Conservation (phyloP, 2,797 vertebrate genomes). For the Oryzias sinensis region DNA sequence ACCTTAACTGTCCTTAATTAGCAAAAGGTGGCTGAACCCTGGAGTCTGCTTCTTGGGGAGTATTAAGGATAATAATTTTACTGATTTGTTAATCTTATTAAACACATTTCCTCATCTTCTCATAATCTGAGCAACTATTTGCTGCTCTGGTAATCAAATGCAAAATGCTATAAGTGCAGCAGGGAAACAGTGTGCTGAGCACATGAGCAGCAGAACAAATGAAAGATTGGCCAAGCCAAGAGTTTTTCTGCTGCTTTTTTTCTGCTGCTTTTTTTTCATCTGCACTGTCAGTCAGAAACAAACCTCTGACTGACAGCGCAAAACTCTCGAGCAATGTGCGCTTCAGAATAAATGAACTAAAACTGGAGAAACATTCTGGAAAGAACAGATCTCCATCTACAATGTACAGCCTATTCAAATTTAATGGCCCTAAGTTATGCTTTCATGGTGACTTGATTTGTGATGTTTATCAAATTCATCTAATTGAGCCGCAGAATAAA, state of each 20-base stretch:
- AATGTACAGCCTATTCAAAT: constrained; percentile 61
- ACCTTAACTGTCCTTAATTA: constrained; percentile 56
- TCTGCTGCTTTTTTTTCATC: constrained; percentile 48
- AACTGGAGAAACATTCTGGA: constrained; percentile 44
- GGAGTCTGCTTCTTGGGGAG: constrained; percentile 48
- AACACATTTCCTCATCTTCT: constrained; percentile 57
- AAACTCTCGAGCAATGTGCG: constrained; percentile 6
- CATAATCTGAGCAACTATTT: constrained; percentile 41
- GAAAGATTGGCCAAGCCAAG: constrained; percentile 57
- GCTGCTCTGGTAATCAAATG: constrained; percentile 58
- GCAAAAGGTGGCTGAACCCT: constrained; percentile 48
- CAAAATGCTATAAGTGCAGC: constrained; percentile 52
- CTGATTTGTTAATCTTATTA: constrained; percentile 68
- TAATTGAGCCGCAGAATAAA: constrained; percentile 40
- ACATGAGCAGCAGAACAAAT: constrained; percentile 63
- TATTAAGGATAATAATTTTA: constrained; percentile 52
- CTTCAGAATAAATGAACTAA: constrained; percentile 54
- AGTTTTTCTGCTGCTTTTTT: constrained; percentile 45
- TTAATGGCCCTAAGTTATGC: constrained; percentile 35
- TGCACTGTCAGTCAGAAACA: not conserved
- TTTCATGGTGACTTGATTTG: constrained; percentile 59
- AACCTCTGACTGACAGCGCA: too few relatives aligned
- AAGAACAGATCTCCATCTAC: constrained; percentile 44
- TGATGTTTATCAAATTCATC: constrained; percentile 55
- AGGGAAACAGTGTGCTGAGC: constrained; percentile 55